Evolutionary conservation across 2,797 vertebrate genomes (phyloP), one percentile per base, ranked within the genome.

Genomic region (Peromyscus eremicus): DNA sequence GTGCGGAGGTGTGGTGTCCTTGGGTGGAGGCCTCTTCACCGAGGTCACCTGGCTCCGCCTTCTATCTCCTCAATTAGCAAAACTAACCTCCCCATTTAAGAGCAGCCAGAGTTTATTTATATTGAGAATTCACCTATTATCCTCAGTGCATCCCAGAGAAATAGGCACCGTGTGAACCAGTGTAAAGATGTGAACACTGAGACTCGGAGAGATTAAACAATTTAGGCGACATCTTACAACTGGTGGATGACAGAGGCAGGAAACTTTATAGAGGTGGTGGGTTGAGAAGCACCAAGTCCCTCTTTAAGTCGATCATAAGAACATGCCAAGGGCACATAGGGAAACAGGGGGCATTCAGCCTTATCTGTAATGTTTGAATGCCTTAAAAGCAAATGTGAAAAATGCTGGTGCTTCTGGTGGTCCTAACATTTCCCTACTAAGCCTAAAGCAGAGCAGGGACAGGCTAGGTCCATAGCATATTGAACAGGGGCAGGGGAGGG

Each of bases 151-250:
- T 13, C 34, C 73, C 60, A 79, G 84, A 87, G 34, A 94, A 34
- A 84, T 19, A 73, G 60, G 32, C 84, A 68, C 82, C 60, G 55
- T 70, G n/a, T 79, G 66, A 13, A 25, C 68, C 57, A 34, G 16
- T 52, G 85, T 84, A 62, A 89, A 83, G 70, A 68, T 68, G 49
- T 60, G 68, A 76, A 91, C 83, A 86, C 43, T 64, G 73, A 94
- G 81, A 52, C 13, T 57, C 66, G 52, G 43, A 5, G 68, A 88
- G 37, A 79, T 81, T n/a, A 75, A 81, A 80, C 2, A 3, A 21
- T 91, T 81, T 73, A 93, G 52, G 32, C 9, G 86, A 83, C 21
- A 23, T 91, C 77, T 46, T 46, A 81, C 23, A 82, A 52, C 12
- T 81, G 57, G 5, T 43, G 64, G 73, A 55, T 46, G 29, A 82